phyloP scores from a whole-genome alignment of 1,140 invertebrate species.

The Halictus rubicundus region DNA sequence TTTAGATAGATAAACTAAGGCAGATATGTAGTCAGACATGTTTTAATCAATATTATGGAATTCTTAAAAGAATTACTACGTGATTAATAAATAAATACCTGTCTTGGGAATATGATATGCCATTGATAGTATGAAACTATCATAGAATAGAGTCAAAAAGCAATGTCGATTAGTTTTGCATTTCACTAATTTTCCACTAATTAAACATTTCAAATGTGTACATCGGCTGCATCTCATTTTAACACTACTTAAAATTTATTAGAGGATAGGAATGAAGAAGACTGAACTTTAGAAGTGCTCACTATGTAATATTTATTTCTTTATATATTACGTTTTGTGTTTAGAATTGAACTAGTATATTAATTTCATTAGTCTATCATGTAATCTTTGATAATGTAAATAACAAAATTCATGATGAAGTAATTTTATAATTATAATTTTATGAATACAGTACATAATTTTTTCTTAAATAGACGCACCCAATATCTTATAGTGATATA shows the following conservation, averaged over 20 bases:
- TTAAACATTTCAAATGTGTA: neutral
- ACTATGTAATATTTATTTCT: constrained; percentile 46
- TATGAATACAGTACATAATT: neutral
- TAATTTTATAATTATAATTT: constrained; percentile 27
- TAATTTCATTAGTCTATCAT: constrained; percentile 12
- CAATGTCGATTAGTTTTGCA: neutral
- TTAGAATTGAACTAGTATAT: constrained; percentile 32
- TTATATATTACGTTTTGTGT: constrained; percentile 2
- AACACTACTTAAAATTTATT: constrained; percentile 49
- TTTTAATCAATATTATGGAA: constrained; percentile 1
- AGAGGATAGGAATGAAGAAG: constrained; percentile 57
- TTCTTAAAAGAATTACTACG: constrained; percentile 14
- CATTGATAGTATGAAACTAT: constrained; percentile 2
- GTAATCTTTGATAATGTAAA: constrained; percentile 35
- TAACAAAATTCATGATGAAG: constrained; percentile 25
- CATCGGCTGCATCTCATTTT: constrained; percentile 17
- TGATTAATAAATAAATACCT: constrained; percentile 11
- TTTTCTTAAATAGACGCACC: neutral
- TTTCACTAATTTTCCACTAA: neutral
- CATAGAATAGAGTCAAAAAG: neutral
- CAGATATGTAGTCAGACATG: neutral
- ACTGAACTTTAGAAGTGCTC: constrained; percentile 56
- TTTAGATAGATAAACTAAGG: neutral
- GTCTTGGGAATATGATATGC: neutral
- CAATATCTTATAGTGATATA: constrained; percentile 4